Base-by-base conservation (phyloP, 2,888 invertebrate species). In the Andricus curvator region DNA sequence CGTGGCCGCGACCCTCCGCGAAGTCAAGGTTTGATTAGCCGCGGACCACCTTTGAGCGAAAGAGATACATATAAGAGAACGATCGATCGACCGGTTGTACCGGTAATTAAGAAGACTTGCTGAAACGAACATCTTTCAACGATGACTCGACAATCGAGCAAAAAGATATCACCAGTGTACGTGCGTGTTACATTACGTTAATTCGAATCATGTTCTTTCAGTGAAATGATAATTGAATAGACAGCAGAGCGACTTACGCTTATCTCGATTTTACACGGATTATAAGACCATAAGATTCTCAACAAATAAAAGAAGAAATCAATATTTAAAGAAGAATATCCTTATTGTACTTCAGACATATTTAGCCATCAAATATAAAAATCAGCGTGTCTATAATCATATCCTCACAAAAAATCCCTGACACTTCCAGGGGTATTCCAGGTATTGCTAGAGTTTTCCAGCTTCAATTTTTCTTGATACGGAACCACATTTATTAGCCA, bases 71-170 rank as follows among this genome's bases (percentile, higher is more conserved):
- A 29, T 37, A 78, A 64, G 44, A 65, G 64, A 29, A 66, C 33
- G 65, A 78, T 65, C 29, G 78, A 78, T 78, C 66, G 65, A 78
- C 78, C 44, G 65, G 78, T 78, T 44, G 65, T 41, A 78, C 78
- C 29, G 78, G 78, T 78, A 78, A 78, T 78, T 78, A 78, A 78
- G 44, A 64, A 78, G 78, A 41, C 33, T 64, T 41, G 64, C 77
- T 51, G 64, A 60, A 77, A 77, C 77, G 77, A 77, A 78, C 65
- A 65, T 78, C 78, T 62, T 44, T 64, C 25, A 65, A 41, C 65
- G 37, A 65, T 60, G 65, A 65, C 65, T 33, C 62, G 62, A 15
- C 48, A 78, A 56, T 37, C 64, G 20, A 65, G 29, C 60, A 62
- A 62, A 62, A 62, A 62, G 15, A 62, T 25, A 62, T 62, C 15